Percentiles rank a stretch among this genome's conserved stretches.
Evolutionary conservation across 2,797 vertebrate species (phyloP).

Genomic region (Chelidonichthys spinosus): DNA sequence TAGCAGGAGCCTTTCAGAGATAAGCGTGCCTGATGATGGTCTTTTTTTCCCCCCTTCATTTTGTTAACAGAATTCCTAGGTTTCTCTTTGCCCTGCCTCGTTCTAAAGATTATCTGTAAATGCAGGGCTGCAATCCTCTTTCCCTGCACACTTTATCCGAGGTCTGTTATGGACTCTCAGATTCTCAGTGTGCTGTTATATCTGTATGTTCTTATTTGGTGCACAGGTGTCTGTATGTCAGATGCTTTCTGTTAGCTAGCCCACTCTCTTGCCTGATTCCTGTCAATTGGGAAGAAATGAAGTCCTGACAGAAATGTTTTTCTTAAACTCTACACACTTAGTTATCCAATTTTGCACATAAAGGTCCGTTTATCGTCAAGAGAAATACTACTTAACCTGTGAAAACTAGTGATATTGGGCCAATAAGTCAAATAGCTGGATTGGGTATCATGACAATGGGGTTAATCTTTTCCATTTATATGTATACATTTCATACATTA

Average conservation of each 20-base stretch:
- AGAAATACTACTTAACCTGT: not conserved
- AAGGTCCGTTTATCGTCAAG: not conserved
- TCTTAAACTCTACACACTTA: not conserved
- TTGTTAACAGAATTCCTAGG: slow-evolving; percentile 75
- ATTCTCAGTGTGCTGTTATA: slow-evolving; percentile 42
- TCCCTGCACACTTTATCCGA: slow-evolving; percentile 63
- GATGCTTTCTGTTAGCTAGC: not conserved
- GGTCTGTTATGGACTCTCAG: slow-evolving; percentile 49
- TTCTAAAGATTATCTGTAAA: slow-evolving; percentile 81
- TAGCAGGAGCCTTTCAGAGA: slow-evolving; percentile 73
- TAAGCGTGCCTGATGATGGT: slow-evolving; percentile 75
- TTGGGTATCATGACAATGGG: not conserved
- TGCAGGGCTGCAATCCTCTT: slow-evolving; percentile 80
- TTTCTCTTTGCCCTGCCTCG: slow-evolving; percentile 70
- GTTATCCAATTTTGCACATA: not conserved
- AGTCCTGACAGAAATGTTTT: not conserved
- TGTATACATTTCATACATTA: too few species aligned
- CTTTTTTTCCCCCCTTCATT: slow-evolving; percentile 61
- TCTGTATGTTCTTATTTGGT: slow-evolving; percentile 30
- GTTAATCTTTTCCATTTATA: too few species aligned
- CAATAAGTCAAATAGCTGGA: not conserved
- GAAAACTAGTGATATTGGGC: not conserved
- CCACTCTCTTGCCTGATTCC: not conserved
- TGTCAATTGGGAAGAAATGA: not conserved
- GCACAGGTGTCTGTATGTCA: slow-evolving; percentile 38